Evolutionary conservation across 2,113 vertebrate species (phyloP).

Genomic region (Sinocyclocheilus grahami): DNA sequence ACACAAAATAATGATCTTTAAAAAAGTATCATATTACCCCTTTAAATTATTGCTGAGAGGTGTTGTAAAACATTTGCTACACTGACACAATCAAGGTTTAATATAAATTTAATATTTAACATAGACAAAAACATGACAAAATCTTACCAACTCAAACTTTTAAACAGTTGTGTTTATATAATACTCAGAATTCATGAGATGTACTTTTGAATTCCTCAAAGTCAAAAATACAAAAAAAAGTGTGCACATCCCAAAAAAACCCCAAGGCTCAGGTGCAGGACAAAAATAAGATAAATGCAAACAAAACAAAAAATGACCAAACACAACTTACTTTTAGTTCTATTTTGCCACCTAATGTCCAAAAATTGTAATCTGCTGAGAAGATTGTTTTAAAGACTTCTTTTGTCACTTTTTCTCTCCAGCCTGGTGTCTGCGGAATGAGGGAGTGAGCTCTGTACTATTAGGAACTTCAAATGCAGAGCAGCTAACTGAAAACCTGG

Average conservation of each 20-base stretch:
- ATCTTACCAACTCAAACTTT: not conserved
- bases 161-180: not conserved
- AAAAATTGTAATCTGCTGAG: not conserved
- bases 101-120: no score
- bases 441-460: conserved; percentile 96
- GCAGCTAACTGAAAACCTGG: conserved; percentile 95
- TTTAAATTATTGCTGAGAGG: not conserved
- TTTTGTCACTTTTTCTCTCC: conserved; percentile 44
- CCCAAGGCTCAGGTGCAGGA: no score
- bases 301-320: not conserved
- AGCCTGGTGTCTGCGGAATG: conserved; percentile 98
- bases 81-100: not conserved
- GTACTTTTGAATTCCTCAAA: not conserved
- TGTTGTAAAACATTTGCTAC: not conserved
- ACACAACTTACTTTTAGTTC: not conserved
- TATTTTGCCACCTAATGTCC: not conserved
- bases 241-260: no score
- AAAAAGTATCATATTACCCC: no score
- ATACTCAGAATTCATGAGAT: no score
- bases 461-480: conserved; percentile 94
- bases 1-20: no score
- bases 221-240: no score
- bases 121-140: not conserved
- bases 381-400: not conserved
- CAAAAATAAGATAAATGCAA: no score